These are phyloP conservation scores for Regulus satrapa DNA, from an alignment of 2,113 vertebrate species.

Conservation along the genomic window DNA sequence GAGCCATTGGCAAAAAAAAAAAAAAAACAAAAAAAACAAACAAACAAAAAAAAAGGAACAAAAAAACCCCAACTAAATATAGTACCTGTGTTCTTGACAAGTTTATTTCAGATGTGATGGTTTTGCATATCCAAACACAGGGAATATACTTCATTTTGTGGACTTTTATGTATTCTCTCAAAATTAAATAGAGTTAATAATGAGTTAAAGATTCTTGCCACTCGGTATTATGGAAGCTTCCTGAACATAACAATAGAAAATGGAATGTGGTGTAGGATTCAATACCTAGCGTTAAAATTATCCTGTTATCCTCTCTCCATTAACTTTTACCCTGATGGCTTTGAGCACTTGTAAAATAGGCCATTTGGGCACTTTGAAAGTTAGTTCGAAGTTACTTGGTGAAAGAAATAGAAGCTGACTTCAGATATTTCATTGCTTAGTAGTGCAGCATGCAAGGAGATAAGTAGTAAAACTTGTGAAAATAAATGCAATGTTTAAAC, in stretches of 20 bases:
- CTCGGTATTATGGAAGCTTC: neutral
- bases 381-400: neutral
- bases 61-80: too few relatives aligned
- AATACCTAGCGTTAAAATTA: neutral
- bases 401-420: neutral
- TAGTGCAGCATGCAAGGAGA: neutral
- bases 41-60: too few relatives aligned
- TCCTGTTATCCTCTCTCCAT: neutral
- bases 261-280: neutral
- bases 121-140: neutral
- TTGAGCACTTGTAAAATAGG: neutral
- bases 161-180: neutral
- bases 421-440: neutral
- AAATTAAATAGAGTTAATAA: slow-evolving; percentile 8
- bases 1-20: neutral
- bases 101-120: neutral
- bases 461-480: neutral
- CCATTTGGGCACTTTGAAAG: neutral
- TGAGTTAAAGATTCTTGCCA: neutral
- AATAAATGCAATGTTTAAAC: neutral
- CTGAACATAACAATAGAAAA: neutral
- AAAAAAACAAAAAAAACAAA: too few relatives aligned
- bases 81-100: neutral
- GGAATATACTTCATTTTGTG: neutral
- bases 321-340: neutral